A percentile compares a stretch with the other conserved stretches of the same genome.
phyloP scores from a whole-genome alignment of 2,113 vertebrate genomes.

The Carollia perspicillata region DNA sequence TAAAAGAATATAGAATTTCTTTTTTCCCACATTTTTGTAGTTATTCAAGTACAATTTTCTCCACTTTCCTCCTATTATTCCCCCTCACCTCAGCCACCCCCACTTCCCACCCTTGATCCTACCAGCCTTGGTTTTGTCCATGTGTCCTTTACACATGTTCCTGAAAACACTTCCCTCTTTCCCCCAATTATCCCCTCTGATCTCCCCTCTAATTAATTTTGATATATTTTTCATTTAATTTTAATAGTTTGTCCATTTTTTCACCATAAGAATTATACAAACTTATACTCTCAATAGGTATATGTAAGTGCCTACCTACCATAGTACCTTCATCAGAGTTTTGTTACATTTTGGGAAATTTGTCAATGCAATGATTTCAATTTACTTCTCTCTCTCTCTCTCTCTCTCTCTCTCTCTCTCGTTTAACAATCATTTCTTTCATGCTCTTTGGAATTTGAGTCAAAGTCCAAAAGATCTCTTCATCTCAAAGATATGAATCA shows the following conservation, averaged over 20 bases:
- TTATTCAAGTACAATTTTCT: no score
- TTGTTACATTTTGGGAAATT: not conserved
- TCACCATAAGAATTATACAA: not conserved
- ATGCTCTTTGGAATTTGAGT: not conserved
- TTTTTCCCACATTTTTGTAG: no score
- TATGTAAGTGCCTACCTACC: not conserved
- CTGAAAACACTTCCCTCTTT: no score
- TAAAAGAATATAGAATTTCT: not conserved
- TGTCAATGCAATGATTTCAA: not conserved
- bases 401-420: not conserved
- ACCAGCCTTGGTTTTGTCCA: no score
- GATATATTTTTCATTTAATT: not conserved
- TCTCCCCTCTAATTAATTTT: no score
- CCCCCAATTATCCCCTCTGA: no score
- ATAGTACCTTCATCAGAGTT: not conserved
- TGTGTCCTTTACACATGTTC: no score
- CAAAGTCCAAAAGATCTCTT: not conserved
- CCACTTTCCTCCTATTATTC: no score
- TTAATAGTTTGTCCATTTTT: not conserved
- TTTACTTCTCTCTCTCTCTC: not conserved
- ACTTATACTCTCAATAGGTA: not conserved
- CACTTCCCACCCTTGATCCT: no score
- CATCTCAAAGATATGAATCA: not conserved
- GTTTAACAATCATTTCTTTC: not conserved
- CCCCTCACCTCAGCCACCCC: no score